Base-by-base conservation (phyloP, 2,113 vertebrate species). In the Osmerus mordax region DNA sequence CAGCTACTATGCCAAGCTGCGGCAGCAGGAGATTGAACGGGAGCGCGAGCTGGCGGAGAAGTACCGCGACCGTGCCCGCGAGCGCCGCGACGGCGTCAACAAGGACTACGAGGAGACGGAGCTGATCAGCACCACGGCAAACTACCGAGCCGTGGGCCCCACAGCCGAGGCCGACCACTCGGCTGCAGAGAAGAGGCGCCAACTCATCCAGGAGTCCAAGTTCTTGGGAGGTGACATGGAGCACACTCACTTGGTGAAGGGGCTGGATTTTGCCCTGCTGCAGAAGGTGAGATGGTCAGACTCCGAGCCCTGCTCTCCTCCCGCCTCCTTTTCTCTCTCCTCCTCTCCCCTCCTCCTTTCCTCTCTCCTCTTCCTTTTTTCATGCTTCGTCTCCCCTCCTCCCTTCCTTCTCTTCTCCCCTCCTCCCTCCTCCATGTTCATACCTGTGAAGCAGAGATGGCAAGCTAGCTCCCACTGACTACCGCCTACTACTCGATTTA, bases 211-310 rank as follows among this genome's bases (percentile, higher is more conserved):
- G 89, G 97, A 99, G 89, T 99, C 97, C 58, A 99, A 99, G 91
- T 99, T 99, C 86, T 94, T 99, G 95, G 97, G 97, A 90, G 97
- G 97, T 93, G 97, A 99, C 90, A 99, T 99, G 97, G 97, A 99
- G 87, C 97, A 99, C 80, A 99, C 97, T 92, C 97, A 99, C 94
- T 96, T 99, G 95, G 97, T 99, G 93, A 99, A 99, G 85, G 97
- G 97, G 73, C 87, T 99, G 89, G 97, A 99, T 89, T 99, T 99
- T 0, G 97, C 97, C 0, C 90, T 99, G 72, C 83, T 99, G 79
- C 97, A 99, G 88, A 99, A 99, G 95, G 97, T 97, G 29, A 87
- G 87, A 11, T 4, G 12, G 3, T 36, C 28, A 8, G 16, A 56
- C 3, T 18, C 54, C 54, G 2, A 6, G 15, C 54, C 54, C 54